Evolutionary conservation across 2,888 invertebrate species (phyloP).

Genomic region (Tetragonisca angustula): DNA sequence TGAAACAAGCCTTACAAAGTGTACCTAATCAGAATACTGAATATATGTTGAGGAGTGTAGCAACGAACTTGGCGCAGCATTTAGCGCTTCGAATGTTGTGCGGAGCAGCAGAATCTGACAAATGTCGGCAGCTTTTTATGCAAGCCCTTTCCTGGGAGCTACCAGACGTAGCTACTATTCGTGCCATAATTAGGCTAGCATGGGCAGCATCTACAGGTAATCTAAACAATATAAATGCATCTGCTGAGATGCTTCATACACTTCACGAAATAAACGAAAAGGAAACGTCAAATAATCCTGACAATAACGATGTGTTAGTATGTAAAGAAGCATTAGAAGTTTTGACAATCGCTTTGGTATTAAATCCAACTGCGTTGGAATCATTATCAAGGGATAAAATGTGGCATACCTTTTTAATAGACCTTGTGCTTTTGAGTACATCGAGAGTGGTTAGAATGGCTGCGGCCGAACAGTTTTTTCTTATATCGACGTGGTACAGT

Average conservation of each 20-base stretch:
- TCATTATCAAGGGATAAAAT: constrained; percentile 91
- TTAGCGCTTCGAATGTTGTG: constrained; percentile 89
- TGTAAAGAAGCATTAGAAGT: constrained; percentile 97
- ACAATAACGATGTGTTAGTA: constrained; percentile 89
- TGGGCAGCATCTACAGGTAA: constrained; percentile 92
- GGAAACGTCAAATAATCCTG: constrained; percentile 85
- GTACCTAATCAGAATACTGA: constrained; percentile 94
- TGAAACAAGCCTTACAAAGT: constrained; percentile 93
- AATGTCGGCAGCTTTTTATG: constrained; percentile 85
- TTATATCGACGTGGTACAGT: constrained; percentile 93
- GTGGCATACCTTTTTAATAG: constrained; percentile 96
- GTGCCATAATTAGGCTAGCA: constrained; percentile 90
- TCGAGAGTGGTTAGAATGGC: constrained; percentile 90
- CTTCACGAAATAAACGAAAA: constrained; percentile 87
- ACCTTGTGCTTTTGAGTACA: constrained; percentile 93
- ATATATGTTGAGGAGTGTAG: constrained; percentile 92
- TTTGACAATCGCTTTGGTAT: constrained; percentile 93
- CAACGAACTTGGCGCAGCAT: constrained; percentile 92
- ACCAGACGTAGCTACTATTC: constrained; percentile 90
- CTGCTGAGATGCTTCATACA: constrained; percentile 87
- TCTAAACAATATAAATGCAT: constrained; percentile 86
- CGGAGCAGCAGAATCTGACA: constrained; percentile 84
- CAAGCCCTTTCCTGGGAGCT: constrained; percentile 89
- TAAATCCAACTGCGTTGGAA: constrained; percentile 95
- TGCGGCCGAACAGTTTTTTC: constrained; percentile 93